These are phyloP conservation scores for Albula glossodonta DNA, from an alignment of 2,113 vertebrate species.

Conservation along the genomic window DNA sequence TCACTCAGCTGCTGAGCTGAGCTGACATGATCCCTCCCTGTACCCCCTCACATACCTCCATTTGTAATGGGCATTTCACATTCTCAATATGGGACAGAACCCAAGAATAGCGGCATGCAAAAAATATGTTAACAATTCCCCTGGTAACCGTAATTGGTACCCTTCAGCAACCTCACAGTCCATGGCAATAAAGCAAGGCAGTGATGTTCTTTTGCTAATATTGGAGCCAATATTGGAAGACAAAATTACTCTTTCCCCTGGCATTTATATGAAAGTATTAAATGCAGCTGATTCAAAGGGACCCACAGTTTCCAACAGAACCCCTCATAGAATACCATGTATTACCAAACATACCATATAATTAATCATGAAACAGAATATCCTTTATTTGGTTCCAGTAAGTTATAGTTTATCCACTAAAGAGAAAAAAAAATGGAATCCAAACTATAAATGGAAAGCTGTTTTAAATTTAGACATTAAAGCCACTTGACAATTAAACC, in stretches of 20 bases:
- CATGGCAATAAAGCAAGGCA: slow-evolving; percentile 33
- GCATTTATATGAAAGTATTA: background rate
- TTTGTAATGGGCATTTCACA: slow-evolving; percentile 15
- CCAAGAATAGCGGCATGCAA: background rate
- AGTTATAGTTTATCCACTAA: background rate
- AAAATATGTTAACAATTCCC: slow-evolving; percentile 50
- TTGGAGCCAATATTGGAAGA: background rate
- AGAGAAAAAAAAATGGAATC: background rate
- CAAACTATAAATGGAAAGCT: background rate
- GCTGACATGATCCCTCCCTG: slow-evolving; percentile 22
- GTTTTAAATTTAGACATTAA: background rate
- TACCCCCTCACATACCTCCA: background rate
- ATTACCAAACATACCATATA: slow-evolving; percentile 6
- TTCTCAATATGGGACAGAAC: background rate
- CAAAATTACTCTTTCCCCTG: slow-evolving; percentile 10
- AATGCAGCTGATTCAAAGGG: slow-evolving; percentile 26
- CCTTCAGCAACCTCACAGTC: slow-evolving; percentile 54
- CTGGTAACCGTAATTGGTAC: slow-evolving; percentile 53
- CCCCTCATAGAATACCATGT: background rate
- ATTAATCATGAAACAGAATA: background rate
- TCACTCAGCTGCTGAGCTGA: slow-evolving; percentile 5
- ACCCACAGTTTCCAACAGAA: background rate
- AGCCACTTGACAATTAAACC: background rate
- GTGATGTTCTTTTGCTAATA: slow-evolving; percentile 24
- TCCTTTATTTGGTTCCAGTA: background rate